Percentiles rank a stretch among this genome's conserved stretches.
Conservation (phyloP, 2,113 vertebrate genomes). For the Corythoichthys intestinalis region DNA sequence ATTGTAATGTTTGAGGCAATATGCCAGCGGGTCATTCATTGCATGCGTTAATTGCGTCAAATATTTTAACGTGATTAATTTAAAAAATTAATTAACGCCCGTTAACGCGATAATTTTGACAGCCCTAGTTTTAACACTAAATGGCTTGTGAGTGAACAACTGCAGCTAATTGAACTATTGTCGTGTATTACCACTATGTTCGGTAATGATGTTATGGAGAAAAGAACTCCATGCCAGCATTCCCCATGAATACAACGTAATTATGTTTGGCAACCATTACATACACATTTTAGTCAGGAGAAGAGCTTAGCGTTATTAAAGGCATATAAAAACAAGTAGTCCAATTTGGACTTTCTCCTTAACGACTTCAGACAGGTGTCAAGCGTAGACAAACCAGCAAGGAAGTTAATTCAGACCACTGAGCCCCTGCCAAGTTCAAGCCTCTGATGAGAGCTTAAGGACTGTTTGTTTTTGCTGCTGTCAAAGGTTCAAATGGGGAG, state of each 20-base stretch:
- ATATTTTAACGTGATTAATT: too few species aligned
- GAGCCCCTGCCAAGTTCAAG: slow-evolving; percentile 61
- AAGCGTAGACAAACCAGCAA: slow-evolving; percentile 26
- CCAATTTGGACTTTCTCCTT: background rate
- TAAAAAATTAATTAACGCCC: too few species aligned
- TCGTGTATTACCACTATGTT: background rate
- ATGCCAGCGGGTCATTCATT: too few species aligned
- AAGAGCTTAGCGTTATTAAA: background rate
- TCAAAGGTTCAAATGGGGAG: slow-evolving; percentile 63
- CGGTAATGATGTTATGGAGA: background rate
- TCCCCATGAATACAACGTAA: background rate
- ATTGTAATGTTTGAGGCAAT: too few species aligned
- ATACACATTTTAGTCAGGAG: background rate
- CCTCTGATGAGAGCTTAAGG: slow-evolving; percentile 65
- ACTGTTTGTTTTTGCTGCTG: slow-evolving; percentile 66
- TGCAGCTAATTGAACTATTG: background rate
- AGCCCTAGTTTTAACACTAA: background rate
- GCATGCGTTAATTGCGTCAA: too few species aligned
- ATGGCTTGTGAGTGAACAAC: background rate
- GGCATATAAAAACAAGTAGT: background rate
- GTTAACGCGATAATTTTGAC: too few species aligned
- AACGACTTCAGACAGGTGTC: slow-evolving; percentile 34
- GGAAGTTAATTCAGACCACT: slow-evolving; percentile 48
- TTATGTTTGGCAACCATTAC: background rate
- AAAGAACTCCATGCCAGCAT: background rate